These are phyloP conservation scores for Calameuta idolon DNA, from an alignment of 2,888 invertebrate genomes.

Conservation along the genomic window DNA sequence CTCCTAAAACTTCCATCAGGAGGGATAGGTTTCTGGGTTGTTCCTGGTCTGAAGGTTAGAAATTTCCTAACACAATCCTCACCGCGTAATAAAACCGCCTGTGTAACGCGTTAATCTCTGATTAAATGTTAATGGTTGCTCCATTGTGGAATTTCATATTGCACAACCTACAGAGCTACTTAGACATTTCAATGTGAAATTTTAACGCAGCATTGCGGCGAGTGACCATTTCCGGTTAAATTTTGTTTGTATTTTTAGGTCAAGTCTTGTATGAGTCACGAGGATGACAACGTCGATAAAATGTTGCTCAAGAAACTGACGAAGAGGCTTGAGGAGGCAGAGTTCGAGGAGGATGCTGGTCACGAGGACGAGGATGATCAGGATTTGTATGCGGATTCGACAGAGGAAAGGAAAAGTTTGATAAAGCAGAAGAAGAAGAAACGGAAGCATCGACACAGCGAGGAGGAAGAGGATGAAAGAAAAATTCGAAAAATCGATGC, in stretches of 20 bases:
- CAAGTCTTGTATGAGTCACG: constrained; percentile 45
- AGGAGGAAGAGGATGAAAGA: constrained; percentile 26
- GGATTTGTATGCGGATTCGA: constrained; percentile 12
- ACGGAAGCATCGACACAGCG: constrained; percentile 24
- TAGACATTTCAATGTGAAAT: background rate
- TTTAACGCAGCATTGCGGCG: background rate
- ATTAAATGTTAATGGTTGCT: background rate
- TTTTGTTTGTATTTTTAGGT: constrained; percentile 34
- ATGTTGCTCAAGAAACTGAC: constrained; percentile 32
- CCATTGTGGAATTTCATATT: background rate
- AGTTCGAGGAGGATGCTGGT: constrained; percentile 27
- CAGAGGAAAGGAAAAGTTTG: background rate
- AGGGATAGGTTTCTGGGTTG: constrained; percentile 81
- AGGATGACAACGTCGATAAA: constrained; percentile 33
- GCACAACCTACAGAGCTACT: background rate
- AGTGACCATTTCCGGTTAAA: background rate
- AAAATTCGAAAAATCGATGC: constrained; percentile 23
- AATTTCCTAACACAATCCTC: constrained; percentile 61
- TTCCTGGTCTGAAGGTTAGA: constrained; percentile 75
- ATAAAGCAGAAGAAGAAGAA: constrained; percentile 19
- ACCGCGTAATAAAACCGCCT: constrained; percentile 14
- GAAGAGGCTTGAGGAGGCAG: constrained; percentile 34
- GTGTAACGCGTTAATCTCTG: background rate
- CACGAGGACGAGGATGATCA: constrained; percentile 22
- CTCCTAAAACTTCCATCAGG: constrained; percentile 74